Percentiles rank a stretch among this genome's conserved stretches.
These are phyloP conservation scores for Chironomus riparius DNA, from an alignment of 2,888 invertebrate species.

Conservation along the genomic window DNA sequence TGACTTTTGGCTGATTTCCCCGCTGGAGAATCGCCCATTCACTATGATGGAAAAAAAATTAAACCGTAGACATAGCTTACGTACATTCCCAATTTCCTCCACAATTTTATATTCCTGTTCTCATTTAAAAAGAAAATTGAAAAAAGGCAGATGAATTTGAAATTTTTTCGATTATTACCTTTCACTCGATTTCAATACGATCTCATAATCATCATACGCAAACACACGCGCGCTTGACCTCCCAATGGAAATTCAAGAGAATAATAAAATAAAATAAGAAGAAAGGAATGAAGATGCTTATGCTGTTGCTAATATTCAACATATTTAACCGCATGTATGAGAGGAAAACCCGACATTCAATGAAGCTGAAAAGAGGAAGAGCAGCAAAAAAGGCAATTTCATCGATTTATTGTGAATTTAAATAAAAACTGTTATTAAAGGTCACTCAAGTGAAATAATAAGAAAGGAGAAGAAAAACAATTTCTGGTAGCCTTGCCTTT, in stretches of 20 bases:
- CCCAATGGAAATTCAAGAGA: neutral
- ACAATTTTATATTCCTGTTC: neutral
- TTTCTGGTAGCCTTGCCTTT: conserved; percentile 9
- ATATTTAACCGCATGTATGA: neutral
- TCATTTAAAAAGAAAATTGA: neutral
- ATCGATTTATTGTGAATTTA: conserved; percentile 26
- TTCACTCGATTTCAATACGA: neutral
- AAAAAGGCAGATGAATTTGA: conserved; percentile 16
- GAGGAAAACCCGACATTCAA: neutral
- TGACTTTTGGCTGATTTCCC: too few relatives aligned
- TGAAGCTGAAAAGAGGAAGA: neutral
- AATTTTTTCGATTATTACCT: conserved; percentile 20
- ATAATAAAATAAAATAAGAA: too few relatives aligned
- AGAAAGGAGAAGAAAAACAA: neutral
- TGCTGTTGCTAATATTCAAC: too few relatives aligned
- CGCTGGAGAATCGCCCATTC: too few relatives aligned
- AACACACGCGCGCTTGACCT: neutral
- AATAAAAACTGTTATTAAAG: conserved; percentile 27
- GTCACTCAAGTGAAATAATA: conserved; percentile 26
- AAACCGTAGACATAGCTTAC: too few relatives aligned
- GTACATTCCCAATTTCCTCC: neutral
- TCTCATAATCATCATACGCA: too few relatives aligned
- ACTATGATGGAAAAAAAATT: too few relatives aligned
- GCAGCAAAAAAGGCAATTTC: conserved; percentile 14
- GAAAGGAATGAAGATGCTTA: too few relatives aligned